Evolutionary conservation across 1,140 invertebrate species (phyloP).

Genomic region (Neodiprion virginianus): DNA sequence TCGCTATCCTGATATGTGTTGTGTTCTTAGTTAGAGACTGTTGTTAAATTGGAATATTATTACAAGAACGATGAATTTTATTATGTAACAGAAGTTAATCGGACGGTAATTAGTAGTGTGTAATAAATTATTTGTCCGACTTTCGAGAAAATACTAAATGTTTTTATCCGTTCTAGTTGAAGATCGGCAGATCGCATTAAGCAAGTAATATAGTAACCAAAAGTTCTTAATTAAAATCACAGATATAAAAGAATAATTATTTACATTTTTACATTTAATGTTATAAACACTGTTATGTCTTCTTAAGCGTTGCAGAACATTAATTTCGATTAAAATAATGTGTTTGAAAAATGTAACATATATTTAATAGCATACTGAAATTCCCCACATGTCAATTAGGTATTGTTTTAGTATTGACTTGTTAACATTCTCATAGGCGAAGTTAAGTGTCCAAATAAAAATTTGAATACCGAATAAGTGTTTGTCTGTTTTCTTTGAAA

Average conservation of each 20-base stretch:
- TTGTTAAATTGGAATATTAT: too few species aligned
- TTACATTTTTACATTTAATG: constrained; percentile 6
- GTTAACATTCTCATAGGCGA: background rate
- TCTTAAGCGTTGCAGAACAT: background rate
- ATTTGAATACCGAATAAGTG: background rate
- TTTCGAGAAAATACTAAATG: too few species aligned
- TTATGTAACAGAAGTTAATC: too few species aligned
- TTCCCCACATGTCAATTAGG: background rate
- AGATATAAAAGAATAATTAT: constrained; percentile 6
- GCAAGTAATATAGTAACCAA: background rate
- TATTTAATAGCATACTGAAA: background rate
- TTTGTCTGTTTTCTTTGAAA: background rate
- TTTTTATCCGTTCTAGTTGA: background rate
- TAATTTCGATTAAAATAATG: background rate
- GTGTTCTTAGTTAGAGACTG: too few species aligned
- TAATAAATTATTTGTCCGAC: too few species aligned
- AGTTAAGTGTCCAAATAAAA: background rate
- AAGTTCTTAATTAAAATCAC: constrained; percentile 5
- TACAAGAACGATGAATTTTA: too few species aligned
- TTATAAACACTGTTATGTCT: background rate
- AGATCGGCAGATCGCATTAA: background rate
- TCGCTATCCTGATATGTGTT: too few species aligned
- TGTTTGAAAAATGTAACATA: background rate
- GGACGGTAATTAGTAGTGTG: too few species aligned
- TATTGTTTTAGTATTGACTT: background rate